A percentile compares a stretch with the other conserved stretches of the same genome.
phyloP scores from a whole-genome alignment of 1,140 invertebrate genomes.

The Neodiprion virginianus region DNA sequence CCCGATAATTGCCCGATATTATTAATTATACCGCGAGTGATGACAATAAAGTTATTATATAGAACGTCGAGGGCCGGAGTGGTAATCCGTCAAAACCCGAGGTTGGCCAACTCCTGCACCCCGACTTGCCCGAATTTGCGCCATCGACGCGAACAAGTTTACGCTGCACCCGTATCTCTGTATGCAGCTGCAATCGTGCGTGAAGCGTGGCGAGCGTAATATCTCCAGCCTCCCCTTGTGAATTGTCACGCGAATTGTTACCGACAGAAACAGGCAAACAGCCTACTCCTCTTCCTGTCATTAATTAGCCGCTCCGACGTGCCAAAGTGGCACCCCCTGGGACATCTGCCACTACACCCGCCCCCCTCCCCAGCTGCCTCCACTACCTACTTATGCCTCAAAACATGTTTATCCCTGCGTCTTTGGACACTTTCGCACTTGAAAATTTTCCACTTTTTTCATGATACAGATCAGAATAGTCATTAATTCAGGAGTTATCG shows the following conservation, averaged over 20 bases:
- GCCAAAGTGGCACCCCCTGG: not conserved
- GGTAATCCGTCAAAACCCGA: too few species aligned
- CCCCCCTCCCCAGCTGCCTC: too few species aligned
- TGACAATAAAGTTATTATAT: too few species aligned
- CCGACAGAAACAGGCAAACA: conserved; percentile 2
- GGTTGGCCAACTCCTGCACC: too few species aligned
- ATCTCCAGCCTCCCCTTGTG: not conserved
- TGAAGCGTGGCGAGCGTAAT: not conserved
- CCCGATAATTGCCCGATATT: too few species aligned
- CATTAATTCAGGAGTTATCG: too few species aligned
- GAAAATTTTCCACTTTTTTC: too few species aligned
- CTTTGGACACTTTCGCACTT: not conserved
- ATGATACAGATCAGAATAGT: too few species aligned
- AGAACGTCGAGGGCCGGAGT: too few species aligned
- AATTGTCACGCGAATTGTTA: conserved; percentile 3
- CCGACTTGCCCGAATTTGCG: not conserved
- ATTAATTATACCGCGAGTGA: too few species aligned
- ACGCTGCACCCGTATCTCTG: not conserved
- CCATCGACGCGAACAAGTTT: not conserved
- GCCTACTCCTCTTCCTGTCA: not conserved
- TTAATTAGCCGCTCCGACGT: not conserved
- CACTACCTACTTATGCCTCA: too few species aligned
- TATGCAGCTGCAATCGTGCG: not conserved
- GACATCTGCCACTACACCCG: not conserved
- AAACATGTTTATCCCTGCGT: not conserved